phyloP scores from a whole-genome alignment of 2,113 vertebrate genomes.

The Gobius niger region DNA sequence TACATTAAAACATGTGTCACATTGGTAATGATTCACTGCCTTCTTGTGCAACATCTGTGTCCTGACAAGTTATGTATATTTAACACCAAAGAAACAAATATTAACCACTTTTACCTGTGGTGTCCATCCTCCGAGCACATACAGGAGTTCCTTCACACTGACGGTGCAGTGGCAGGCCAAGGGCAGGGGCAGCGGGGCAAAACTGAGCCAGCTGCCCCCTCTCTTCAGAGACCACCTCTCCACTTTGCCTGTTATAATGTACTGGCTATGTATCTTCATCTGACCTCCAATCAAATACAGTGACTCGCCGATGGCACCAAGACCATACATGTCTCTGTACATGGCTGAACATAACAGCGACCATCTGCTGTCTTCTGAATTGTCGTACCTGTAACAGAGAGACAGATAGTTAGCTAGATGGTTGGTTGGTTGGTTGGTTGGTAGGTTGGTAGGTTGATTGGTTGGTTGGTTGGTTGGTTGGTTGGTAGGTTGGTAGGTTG shows the following conservation, averaged over 20 bases:
- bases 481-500: no score
- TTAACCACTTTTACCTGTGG: constrained; percentile 80
- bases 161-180: constrained; percentile 83
- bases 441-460: no score
- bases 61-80: not conserved
- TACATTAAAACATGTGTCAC: no score
- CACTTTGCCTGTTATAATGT: constrained; percentile 83
- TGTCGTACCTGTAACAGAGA: constrained; percentile 78
- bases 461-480: no score
- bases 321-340: constrained; percentile 85
- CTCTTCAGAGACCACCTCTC: constrained; percentile 82
- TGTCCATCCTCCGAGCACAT: constrained; percentile 91
- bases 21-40: not conserved
- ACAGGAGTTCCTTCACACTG: constrained; percentile 80
- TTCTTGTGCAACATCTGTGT: not conserved
- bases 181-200: constrained; percentile 79
- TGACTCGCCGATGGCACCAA: constrained; percentile 73
- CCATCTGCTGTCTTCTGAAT: constrained; percentile 81
- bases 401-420: not conserved
- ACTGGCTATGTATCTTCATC: constrained; percentile 85
- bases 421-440: no score
- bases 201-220: constrained; percentile 81
- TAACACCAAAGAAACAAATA: not conserved
- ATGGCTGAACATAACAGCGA: constrained; percentile 79
- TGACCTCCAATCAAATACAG: constrained; percentile 89